Base-by-base conservation (phyloP, 2,113 vertebrate genomes). In the Lipotes vexillifer region DNA sequence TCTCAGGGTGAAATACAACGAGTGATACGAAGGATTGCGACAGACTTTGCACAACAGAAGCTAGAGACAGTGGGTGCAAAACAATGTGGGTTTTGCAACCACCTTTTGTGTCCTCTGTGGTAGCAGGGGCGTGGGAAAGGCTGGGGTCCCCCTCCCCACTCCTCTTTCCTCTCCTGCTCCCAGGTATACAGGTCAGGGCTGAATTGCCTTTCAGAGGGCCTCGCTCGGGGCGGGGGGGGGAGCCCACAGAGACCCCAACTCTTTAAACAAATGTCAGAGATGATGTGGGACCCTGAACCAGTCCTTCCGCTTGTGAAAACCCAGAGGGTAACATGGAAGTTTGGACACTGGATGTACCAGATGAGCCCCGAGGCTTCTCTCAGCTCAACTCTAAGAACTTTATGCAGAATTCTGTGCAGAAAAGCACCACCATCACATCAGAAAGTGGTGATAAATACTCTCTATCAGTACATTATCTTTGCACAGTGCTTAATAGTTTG, bases 21-120 rank as follows among this genome's bases (percentile, higher is more conserved):
- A 90, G 29, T 52, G 69, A 89, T 96, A 96, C 0, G 5, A 78
- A 75, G 5, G 88, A 97, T 97, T 98, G 96, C 93, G 0, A 97
- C 94, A 98, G 91, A 94, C 94, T 98, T 96, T 97, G 87, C 95
- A 95, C 86, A 95, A 97, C 96, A 96, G 94, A 93, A 85, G 87
- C 95, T 55, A 90, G 86, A 93, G 96, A 96, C 96, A 84, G 96
- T 84, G 94, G 91, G 84, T 90, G 57, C 93, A 77, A 55, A 97
- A 96, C 94, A 95, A 90, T 95, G 97, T 41, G 80, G 95, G 82
- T 97, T 96, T 97, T 96, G 96, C 97, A 97, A 96, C 65, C 90
- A 95, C 90, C 71, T 97, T 96, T 87, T 81, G 89, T 97, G 94
- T 94, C 52, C 92, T 87, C 68, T 92, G 82, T 29, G 90, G 85